phyloP scores from a whole-genome alignment of 2,888 invertebrate species.

The Cerastoderma edule region DNA sequence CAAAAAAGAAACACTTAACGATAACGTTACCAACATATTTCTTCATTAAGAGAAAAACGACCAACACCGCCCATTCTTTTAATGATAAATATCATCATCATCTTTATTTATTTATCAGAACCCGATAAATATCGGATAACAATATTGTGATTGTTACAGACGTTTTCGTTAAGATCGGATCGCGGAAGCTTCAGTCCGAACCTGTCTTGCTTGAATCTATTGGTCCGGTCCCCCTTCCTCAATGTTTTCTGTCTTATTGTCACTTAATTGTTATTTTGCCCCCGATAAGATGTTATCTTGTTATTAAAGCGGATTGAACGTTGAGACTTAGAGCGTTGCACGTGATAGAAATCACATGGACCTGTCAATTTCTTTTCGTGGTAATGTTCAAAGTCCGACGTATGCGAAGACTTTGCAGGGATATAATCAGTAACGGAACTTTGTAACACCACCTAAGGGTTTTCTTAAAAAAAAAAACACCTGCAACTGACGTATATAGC shows the following conservation, averaged over 20 bases:
- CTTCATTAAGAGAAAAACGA: neutral
- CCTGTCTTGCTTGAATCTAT: slow-evolving; percentile 36
- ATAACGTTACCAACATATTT: slow-evolving; percentile 24
- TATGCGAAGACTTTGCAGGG: too few relatives aligned
- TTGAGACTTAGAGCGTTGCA: slow-evolving; percentile 14
- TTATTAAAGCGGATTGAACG: slow-evolving; percentile 27
- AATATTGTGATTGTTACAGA: slow-evolving; percentile 42
- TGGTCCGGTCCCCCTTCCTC: slow-evolving; percentile 29
- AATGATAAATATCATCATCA: slow-evolving; percentile 14
- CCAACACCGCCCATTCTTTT: slow-evolving; percentile 17
- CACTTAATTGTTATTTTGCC: slow-evolving; percentile 29
- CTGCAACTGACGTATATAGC: too few relatives aligned
- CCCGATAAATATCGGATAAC: slow-evolving; percentile 48
- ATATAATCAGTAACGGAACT: too few relatives aligned
- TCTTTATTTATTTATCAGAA: slow-evolving; percentile 42
- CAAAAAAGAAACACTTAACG: neutral
- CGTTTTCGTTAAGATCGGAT: slow-evolving; percentile 26
- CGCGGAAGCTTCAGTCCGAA: slow-evolving; percentile 14
- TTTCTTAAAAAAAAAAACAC: too few relatives aligned
- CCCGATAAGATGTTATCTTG: slow-evolving; percentile 31
- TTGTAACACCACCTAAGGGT: too few relatives aligned
- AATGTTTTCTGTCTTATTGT: slow-evolving; percentile 8
- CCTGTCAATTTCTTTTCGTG: slow-evolving; percentile 25
- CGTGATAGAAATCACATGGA: slow-evolving; percentile 15
- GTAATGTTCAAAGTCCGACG: too few relatives aligned